These are phyloP conservation scores for Andrena minutula DNA, from an alignment of 2,888 invertebrate genomes.

Conservation along the genomic window DNA sequence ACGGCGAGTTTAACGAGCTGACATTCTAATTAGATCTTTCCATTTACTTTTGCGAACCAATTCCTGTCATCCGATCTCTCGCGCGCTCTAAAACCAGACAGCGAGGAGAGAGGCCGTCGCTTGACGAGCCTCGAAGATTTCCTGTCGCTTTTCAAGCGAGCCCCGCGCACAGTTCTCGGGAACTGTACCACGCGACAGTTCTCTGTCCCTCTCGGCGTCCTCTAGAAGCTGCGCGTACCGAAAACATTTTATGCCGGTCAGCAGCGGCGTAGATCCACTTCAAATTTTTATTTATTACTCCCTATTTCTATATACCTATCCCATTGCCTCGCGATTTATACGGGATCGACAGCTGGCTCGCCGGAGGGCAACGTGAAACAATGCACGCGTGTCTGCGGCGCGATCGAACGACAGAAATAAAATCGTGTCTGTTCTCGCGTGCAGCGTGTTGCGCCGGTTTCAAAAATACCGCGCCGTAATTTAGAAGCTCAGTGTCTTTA, in stretches of 20 bases:
- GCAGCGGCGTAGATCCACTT: not conserved
- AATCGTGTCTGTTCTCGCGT: conserved; percentile 10
- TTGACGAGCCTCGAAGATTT: conserved; percentile 24
- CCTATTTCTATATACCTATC: not conserved
- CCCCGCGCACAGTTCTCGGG: not conserved
- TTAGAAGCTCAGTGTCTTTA: conserved; percentile 16
- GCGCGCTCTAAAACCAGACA: conserved; percentile 35
- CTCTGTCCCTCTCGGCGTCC: no score
- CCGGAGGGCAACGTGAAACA: conserved; percentile 15
- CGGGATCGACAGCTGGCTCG: not conserved
- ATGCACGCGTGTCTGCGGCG: conserved; percentile 22
- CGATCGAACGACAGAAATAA: conserved; percentile 44
- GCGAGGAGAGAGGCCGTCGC: conserved; percentile 3
- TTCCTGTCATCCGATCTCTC: conserved; percentile 56
- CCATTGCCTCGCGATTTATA: not conserved
- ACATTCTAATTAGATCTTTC: conserved; percentile 69
- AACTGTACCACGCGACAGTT: no score
- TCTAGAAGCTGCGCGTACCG: not conserved
- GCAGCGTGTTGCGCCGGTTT: conserved; percentile 3
- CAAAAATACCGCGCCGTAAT: conserved; percentile 39
- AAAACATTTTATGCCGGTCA: conserved; percentile 17
- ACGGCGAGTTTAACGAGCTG: conserved; percentile 67
- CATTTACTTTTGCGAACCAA: conserved; percentile 64
- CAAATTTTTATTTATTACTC: not conserved
- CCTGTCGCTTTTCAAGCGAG: conserved; percentile 13